A percentile compares a stretch with the other conserved stretches of the same genome.
Evolutionary conservation across 2,797 vertebrate species (phyloP).

Genomic region (Spinus olivaceus): DNA sequence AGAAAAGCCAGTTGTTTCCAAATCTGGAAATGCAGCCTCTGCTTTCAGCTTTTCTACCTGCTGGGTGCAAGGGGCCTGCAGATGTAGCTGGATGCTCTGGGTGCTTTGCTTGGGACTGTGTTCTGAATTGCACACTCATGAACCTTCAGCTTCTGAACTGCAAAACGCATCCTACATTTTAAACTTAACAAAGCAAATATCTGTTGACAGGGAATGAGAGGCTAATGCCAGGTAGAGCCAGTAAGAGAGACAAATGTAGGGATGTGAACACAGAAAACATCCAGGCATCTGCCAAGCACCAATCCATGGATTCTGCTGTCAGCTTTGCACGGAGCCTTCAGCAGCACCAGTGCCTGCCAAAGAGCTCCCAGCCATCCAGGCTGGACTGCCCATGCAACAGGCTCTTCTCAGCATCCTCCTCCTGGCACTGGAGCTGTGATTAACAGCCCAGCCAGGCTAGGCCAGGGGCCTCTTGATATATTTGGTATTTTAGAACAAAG

Average conservation of each 20-base stretch:
- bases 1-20: background rate
- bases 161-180: background rate
- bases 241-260: background rate
- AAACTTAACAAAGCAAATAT: constrained; percentile 12
- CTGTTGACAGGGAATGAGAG: background rate
- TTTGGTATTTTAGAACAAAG: constrained; percentile 80
- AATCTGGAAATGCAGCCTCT: background rate
- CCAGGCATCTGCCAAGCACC: background rate
- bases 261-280: background rate
- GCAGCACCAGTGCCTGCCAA: background rate
- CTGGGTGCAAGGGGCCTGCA: background rate
- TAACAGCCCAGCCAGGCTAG: constrained; percentile 42
- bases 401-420: constrained; percentile 64
- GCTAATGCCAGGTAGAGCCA: background rate
- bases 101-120: background rate
- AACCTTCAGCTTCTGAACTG: background rate
- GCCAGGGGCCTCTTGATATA: constrained; percentile 67
- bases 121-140: background rate
- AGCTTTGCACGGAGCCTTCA: background rate
- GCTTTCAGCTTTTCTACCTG: background rate
- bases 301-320: background rate
- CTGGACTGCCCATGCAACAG: background rate
- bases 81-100: background rate
- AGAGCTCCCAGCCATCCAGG: background rate
- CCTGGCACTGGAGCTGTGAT: constrained; percentile 29